Evolutionary conservation across 2,113 vertebrate species (phyloP).

Genomic region (Callorhinus ursinus): DNA sequence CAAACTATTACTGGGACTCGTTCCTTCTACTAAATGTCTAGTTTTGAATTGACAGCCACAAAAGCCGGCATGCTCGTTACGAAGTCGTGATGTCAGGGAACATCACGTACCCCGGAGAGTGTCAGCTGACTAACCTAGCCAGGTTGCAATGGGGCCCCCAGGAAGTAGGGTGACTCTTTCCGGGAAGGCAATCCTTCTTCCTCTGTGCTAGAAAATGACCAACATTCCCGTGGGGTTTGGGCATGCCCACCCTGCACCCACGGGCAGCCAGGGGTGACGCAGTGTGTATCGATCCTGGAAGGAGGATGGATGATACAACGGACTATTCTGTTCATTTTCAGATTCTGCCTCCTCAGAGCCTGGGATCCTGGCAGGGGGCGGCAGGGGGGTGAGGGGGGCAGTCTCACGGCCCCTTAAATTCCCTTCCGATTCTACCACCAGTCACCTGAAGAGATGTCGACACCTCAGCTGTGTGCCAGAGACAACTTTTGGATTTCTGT

Average conservation of each 20-base stretch:
- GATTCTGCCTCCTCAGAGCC: neutral
- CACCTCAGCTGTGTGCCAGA: neutral
- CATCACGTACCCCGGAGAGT: rapidly evolving
- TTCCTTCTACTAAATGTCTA: neutral
- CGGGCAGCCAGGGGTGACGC: neutral
- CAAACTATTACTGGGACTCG: neutral
- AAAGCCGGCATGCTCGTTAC: neutral
- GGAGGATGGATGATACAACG: neutral
- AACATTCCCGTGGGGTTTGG: neutral
- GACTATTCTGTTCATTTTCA: neutral
- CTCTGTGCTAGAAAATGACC: neutral
- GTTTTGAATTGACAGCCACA: neutral
- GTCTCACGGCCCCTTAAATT: neutral
- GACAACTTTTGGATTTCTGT: neutral
- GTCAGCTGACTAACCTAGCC: neutral
- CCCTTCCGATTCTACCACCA: neutral
- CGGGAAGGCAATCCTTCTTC: neutral
- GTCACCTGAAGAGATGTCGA: neutral
- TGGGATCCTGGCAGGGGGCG: too few relatives aligned
- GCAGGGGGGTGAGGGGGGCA: too few relatives aligned
- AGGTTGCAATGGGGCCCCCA: rapidly evolving
- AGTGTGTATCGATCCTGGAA: rapidly evolving
- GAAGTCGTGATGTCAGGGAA: neutral
- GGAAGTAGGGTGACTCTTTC: neutral
- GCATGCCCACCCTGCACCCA: neutral